Evolutionary conservation across 2,888 invertebrate species (phyloP), one percentile per base, ranked within the genome.

Genomic region (Abrostola tripartita): DNA sequence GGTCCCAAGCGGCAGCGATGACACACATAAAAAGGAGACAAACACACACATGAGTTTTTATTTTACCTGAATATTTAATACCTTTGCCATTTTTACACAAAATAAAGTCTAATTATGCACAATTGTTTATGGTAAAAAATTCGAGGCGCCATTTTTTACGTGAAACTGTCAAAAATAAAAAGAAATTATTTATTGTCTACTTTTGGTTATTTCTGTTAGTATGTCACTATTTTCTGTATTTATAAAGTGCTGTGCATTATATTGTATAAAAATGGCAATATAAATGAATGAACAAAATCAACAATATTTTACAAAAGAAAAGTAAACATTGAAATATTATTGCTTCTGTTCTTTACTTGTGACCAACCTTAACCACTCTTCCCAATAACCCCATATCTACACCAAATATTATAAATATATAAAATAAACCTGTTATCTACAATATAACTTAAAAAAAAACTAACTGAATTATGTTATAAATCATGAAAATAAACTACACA

Each of bases 11-110:
- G 36, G 75, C 77, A 14, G 41, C 78, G 76, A 71, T 61, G 78
- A 67, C 71, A 75, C 57, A 81, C 74, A 81, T 81, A 79, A 81
- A 68, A 60, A 77, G 65, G 63, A 73, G 68, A 79, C 77, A 79
- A 71, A 76, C 75, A 79, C 71, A 79, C 62, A 68, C 49, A 73
- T 76, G 65, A 78, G 64, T 56, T 51, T 54, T 24, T 37, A 37
- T 12, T 37, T 12, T n/a, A 60, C n/a, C 10, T 38, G 53, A 6
- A 24, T 47, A 37, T 11, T 35, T 12, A 10, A 1, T 50, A 8
- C n/a, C 35, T 36, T 56, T 59, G 58, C 50, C 66, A 69, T 59
- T 68, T 69, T 72, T 24, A 40, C n/a, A 12, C 37, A 44, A 24
- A 35, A 12, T 42, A 57, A 47, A 42, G 42, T 53, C 0, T 47